These are phyloP conservation scores for Listronotus oregonensis DNA, from an alignment of 1,140 invertebrate species.

Conservation along the genomic window DNA sequence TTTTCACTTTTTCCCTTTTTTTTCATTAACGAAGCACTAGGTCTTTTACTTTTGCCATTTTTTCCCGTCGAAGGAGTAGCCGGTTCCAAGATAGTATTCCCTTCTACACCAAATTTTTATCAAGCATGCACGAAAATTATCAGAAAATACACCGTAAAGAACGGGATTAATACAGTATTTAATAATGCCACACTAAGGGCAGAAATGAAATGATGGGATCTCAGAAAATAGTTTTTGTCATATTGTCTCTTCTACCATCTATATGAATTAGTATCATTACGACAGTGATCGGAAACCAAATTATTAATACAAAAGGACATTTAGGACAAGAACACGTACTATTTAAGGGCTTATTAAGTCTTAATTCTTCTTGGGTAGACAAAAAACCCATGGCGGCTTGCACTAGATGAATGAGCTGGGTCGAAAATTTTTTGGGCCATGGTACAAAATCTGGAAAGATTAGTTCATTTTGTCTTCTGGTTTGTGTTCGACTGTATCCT, in stretches of 20 bases:
- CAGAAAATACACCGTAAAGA: constrained; percentile 78
- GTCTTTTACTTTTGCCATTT: constrained; percentile 36
- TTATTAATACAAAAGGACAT: constrained; percentile 63
- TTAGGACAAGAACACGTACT: constrained; percentile 62
- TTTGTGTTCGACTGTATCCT: constrained; percentile 36
- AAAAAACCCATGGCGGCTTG: constrained; percentile 57
- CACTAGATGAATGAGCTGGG: constrained; percentile 35
- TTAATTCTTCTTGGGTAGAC: constrained; percentile 60
- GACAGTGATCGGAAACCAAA: constrained; percentile 67
- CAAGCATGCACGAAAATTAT: constrained; percentile 71
- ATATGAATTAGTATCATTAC: constrained; percentile 64
- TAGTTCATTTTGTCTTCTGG: constrained; percentile 59
- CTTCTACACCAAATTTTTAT: constrained; percentile 53
- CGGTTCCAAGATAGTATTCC: constrained; percentile 13
- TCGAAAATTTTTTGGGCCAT: constrained; percentile 58
- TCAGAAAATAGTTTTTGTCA: constrained; percentile 60
- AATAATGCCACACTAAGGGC: constrained; percentile 66
- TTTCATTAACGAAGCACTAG: constrained; percentile 44
- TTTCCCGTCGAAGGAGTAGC: constrained; percentile 35
- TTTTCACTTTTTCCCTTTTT: constrained; percentile 28
- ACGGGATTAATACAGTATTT: constrained; percentile 79
- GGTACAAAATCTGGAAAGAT: constrained; percentile 59
- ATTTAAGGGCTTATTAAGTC: constrained; percentile 63
- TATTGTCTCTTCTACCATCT: constrained; percentile 60
- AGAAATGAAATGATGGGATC: constrained; percentile 63